Evolutionary conservation across 2,113 vertebrate genomes (phyloP), one percentile per base, ranked within the genome.

Genomic region (Cyanistes caeruleus): DNA sequence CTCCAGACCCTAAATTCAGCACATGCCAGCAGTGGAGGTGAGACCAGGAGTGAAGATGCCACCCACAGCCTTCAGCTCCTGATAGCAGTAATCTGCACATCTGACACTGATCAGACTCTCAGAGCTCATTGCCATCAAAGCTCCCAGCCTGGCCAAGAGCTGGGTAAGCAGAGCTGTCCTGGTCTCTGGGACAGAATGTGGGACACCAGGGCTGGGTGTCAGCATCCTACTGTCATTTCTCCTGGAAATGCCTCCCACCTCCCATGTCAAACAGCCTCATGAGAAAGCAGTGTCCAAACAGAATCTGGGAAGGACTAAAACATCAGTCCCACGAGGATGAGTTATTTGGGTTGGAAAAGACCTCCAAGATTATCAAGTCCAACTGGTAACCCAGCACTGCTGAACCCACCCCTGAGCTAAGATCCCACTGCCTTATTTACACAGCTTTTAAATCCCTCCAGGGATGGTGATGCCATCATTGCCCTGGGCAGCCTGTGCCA

Each of bases 11-110:
- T 1, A 76, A n/a, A 58, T 23, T 13, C 4, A 8, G 33, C 33
- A 41, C 0, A 0, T 0, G 1, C 0, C 1, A 35, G 30, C 20
- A 31, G 20, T 3, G 43, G 43, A 41, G 46, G 41, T 10, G 31
- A 87, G 31, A 19, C 37, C 0, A 0, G 16, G 7, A 63, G 19
- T 4, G 17, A 63, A 37, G 48, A 43, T 70, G 60, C 56, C 55
- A 67, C 52, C 13, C 20, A 41, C 10, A 12, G 5, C 10, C 64
- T 58, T 25, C 10, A 41, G 5, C 4, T 39, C 70, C 63, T 25
- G 12, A 39, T 59, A 79, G 30, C 35, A 43, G 55, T 7, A 21
- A 55, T 64, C 37, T 90, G 39, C 48, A 51, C 46, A 53, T 10
- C n/a, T 65, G 28, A 31, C 31, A 31, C 7, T 14, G 43, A n/a